Conservation (phyloP, 2,113 vertebrate genomes). For the Chloebia gouldiae region DNA sequence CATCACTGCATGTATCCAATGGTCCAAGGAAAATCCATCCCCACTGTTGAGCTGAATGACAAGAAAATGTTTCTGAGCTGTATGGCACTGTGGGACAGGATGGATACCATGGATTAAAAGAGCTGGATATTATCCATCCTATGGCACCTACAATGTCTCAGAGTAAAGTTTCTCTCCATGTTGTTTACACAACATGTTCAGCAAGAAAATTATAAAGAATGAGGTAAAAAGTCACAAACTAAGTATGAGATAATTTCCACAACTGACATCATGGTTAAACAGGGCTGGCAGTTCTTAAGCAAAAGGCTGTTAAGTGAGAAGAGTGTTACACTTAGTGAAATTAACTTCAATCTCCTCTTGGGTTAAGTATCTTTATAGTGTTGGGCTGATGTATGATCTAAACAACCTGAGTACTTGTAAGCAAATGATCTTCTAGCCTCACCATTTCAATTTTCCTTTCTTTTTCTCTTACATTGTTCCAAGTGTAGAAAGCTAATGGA, state of each 20-base stretch:
- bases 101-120: neutral
- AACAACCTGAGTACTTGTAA: neutral
- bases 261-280: neutral
- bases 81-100: neutral
- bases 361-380: neutral
- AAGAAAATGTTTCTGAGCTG: neutral
- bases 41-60: neutral
- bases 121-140: neutral
- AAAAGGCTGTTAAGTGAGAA: neutral
- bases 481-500: neutral
- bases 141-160: neutral
- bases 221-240: neutral
- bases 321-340: neutral
- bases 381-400: neutral
- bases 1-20: fast-evolving
- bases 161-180: neutral
- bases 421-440: neutral
- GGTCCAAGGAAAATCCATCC: neutral
- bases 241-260: neutral
- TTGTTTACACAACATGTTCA: neutral
- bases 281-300: neutral
- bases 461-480: neutral
- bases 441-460: neutral
- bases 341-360: neutral
- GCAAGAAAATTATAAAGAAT: neutral